Evolutionary conservation across 2,113 vertebrate genomes (phyloP).

Genomic region (Puntigrus tetrazona): DNA sequence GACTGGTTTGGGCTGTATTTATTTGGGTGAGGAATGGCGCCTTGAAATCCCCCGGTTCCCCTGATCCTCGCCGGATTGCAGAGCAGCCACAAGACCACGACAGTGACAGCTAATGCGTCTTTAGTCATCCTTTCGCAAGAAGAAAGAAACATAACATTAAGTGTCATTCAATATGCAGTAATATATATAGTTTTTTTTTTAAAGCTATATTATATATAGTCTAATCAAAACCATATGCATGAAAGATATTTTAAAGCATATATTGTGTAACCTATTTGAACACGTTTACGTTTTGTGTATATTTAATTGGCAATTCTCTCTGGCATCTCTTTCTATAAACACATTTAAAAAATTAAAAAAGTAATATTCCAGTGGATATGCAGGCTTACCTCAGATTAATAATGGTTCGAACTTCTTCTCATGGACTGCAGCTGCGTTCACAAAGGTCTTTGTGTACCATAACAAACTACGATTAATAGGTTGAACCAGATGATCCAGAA

Average conservation of each 20-base stretch:
- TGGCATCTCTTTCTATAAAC: neutral
- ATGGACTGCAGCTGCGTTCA: conserved; percentile 5
- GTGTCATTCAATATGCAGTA: conserved; percentile 33
- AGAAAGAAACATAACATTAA: neutral
- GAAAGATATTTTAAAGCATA: neutral
- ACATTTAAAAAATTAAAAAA: neutral
- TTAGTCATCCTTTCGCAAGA: conserved; percentile 75
- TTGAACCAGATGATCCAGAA: conserved; percentile 21
- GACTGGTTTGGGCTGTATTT: conserved; percentile 87
- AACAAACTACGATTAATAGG: neutral
- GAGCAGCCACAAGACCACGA: conserved; percentile 76
- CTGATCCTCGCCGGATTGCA: conserved; percentile 69
- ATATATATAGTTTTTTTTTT: neutral
- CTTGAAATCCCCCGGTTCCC: conserved; percentile 77
- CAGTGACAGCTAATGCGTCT: conserved; percentile 66
- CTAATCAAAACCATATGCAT: neutral
- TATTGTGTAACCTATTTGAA: neutral
- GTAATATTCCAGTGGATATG: neutral
- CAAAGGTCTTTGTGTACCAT: neutral
- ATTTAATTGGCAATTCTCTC: neutral
- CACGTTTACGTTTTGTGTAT: neutral
- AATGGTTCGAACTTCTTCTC: neutral
- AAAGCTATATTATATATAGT: neutral
- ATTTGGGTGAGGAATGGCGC: conserved; percentile 84
- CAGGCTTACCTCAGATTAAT: conserved; percentile 25